Conservation (phyloP, 2,113 vertebrate genomes). For the Campylomormyrus tamandua region DNA sequence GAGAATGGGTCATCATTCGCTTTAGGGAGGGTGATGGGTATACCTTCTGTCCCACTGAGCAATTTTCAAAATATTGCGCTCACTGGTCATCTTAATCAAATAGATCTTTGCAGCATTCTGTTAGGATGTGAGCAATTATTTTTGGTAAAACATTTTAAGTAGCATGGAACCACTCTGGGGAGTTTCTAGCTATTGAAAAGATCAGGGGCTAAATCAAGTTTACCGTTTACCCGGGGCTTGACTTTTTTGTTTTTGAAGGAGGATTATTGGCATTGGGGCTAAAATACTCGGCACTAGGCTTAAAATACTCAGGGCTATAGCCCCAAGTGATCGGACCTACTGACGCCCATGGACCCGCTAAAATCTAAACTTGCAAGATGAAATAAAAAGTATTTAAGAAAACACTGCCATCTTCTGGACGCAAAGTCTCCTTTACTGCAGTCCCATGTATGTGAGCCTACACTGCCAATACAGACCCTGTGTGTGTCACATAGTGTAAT, state of each 20-base stretch:
- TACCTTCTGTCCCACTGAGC: neutral
- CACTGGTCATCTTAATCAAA: neutral
- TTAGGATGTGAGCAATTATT: no score
- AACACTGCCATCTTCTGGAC: constrained; percentile 5
- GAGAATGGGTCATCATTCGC: neutral
- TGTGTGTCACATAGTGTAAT: neutral
- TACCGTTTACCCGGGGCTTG: no score
- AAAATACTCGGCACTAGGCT: no score
- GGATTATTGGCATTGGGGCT: no score
- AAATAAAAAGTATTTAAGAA: neutral
- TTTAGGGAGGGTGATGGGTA: neutral
- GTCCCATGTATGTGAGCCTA: neutral
- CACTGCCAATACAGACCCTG: neutral
- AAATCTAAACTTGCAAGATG: neutral
- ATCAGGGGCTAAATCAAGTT: no score
- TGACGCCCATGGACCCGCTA: neutral
- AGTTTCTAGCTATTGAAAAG: no score
- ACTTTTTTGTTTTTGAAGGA: no score
- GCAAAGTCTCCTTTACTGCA: neutral
- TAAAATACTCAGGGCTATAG: no score
- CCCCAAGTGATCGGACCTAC: no score
- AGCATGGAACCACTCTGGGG: neutral
- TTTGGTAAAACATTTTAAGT: neutral
- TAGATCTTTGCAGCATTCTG: neutral
- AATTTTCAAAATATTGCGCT: neutral